Conservation (phyloP, 2,113 vertebrate species). For the Aplodontia rufa region DNA sequence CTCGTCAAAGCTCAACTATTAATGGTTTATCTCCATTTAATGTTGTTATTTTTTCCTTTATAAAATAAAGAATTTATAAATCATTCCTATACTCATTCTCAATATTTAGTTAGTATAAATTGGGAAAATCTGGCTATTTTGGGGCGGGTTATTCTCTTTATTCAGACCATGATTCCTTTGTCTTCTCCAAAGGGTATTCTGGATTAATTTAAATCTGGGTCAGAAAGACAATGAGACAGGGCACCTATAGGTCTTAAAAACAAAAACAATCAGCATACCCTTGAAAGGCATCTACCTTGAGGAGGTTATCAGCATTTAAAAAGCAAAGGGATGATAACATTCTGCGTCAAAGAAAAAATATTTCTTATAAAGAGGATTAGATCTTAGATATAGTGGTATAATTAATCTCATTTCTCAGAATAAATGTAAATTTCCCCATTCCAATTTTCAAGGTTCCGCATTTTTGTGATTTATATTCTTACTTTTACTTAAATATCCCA, state of each 20-base stretch:
- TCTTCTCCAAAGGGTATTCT: not conserved
- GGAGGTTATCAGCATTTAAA: not conserved
- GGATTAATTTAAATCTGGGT: not conserved
- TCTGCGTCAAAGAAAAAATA: not conserved
- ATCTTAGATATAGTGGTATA: not conserved
- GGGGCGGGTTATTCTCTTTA: not conserved
- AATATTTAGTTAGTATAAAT: not conserved
- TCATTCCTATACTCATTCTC: rapidly evolving
- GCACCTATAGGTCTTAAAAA: not conserved
- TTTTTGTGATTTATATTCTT: not conserved
- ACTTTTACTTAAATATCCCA: not conserved
- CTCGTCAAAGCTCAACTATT: not conserved
- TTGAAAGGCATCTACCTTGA: not conserved
- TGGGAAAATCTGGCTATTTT: not conserved
- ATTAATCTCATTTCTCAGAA: not conserved
- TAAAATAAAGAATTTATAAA: not conserved
- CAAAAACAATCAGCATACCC: not conserved
- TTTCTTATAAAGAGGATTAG: not conserved
- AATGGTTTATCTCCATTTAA: not conserved
- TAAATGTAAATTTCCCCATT: not conserved
- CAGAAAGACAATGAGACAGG: not conserved
- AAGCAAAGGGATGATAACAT: not conserved
- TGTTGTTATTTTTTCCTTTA: not conserved
- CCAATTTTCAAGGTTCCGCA: not conserved
- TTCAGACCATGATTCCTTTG: not conserved